Evolutionary conservation across 2,797 vertebrate species (phyloP).

Genomic region (Amazonetta brasiliensis): DNA sequence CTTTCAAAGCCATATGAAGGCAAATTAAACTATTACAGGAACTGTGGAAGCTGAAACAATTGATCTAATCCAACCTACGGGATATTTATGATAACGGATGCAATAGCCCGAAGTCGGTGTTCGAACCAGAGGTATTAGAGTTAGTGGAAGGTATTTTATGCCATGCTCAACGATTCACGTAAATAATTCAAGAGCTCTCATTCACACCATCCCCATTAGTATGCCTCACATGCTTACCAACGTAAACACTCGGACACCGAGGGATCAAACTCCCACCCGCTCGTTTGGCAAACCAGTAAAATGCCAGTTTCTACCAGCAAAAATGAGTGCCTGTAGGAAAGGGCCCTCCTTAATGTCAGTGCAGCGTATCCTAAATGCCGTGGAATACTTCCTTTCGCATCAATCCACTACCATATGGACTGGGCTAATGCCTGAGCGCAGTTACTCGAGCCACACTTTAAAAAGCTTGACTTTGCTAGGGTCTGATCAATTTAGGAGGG

Average conservation of each 20-base stretch:
- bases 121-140: slow-evolving; percentile 4
- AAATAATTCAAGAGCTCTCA: slow-evolving; percentile 51
- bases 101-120: neutral
- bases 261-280: neutral
- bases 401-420: neutral
- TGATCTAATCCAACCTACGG: neutral
- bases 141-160: neutral
- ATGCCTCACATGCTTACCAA: neutral
- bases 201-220: slow-evolving; percentile 23
- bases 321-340: neutral
- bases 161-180: neutral
- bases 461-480: neutral
- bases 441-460: neutral
- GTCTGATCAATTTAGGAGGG: neutral
- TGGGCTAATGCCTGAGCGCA: neutral
- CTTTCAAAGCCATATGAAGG: neutral
- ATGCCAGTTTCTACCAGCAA: neutral
- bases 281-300: slow-evolving; percentile 3
- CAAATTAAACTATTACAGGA: neutral
- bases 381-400: slow-evolving; percentile 11
- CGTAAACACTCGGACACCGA: neutral
- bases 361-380: neutral
- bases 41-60: neutral
- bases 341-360: neutral
- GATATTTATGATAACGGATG: neutral